Percentiles rank a stretch among this genome's conserved stretches.
phyloP scores from a whole-genome alignment of 2,797 vertebrate species.

The Allobates femoralis region DNA sequence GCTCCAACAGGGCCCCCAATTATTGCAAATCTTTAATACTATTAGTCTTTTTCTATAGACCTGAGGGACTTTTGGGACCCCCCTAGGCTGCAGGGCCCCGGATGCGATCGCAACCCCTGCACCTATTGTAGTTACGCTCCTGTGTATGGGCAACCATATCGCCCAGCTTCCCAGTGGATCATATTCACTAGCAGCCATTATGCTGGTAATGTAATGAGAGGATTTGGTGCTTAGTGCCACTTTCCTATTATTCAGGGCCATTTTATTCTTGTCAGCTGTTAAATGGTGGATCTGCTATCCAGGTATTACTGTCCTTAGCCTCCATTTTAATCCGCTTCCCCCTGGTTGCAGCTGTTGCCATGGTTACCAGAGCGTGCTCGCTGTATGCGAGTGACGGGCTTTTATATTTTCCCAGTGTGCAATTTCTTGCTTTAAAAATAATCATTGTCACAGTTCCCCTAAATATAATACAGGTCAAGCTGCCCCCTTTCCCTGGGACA shows the following conservation, averaged over 20 bases:
- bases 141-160: neutral
- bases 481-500: conserved; percentile 16
- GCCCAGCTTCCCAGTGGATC: neutral
- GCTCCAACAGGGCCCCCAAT: no score
- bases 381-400: conserved; percentile 43
- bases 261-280: neutral
- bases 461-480: conserved; percentile 26
- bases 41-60: no score
- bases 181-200: neutral
- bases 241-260: neutral
- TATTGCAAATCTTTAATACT: no score
- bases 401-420: conserved; percentile 57
- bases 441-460: neutral
- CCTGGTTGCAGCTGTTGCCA: conserved; percentile 51
- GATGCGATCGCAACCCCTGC: no score
- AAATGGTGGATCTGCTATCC: neutral
- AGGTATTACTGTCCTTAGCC: conserved; percentile 33
- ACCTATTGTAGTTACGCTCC: no score
- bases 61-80: no score
- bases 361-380: conserved; percentile 43
- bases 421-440: conserved; percentile 45
- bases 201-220: neutral
- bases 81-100: no score
- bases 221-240: neutral
- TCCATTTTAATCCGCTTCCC: conserved; percentile 34